Conservation (phyloP, 1,140 invertebrate species). For the Drosophila prosaltans region DNA sequence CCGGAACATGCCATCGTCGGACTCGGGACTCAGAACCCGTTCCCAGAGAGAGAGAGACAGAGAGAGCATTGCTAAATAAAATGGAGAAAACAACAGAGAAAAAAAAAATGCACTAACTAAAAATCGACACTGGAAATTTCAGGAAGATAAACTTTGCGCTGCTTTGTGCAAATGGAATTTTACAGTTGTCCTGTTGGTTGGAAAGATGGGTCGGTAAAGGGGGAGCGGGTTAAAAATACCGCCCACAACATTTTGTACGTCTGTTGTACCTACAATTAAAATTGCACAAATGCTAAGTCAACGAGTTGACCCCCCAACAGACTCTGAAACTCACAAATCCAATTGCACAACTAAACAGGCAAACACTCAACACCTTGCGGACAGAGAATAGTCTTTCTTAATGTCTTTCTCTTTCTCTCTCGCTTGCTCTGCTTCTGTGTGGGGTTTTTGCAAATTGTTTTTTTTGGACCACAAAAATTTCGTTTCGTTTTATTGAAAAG, state of each 20-base stretch:
- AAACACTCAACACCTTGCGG: slow-evolving; percentile 21
- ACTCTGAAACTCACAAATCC: slow-evolving; percentile 42
- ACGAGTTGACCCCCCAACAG: slow-evolving; percentile 21
- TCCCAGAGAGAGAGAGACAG: neutral
- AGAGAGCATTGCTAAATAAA: neutral
- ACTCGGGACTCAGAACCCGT: neutral
- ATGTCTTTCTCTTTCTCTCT: neutral
- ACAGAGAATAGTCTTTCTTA: neutral
- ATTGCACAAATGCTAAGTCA: slow-evolving; percentile 52
- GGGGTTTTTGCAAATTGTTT: slow-evolving; percentile 57
- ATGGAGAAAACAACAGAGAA: neutral
- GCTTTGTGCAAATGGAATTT: slow-evolving; percentile 44
- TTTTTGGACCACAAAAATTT: slow-evolving; percentile 54
- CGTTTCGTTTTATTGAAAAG: slow-evolving; percentile 61
- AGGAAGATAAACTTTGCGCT: slow-evolving; percentile 51
- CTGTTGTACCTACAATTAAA: slow-evolving; percentile 52
- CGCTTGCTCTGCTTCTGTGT: neutral
- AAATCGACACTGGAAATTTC: slow-evolving; percentile 42
- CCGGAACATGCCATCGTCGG: slow-evolving; percentile 3
- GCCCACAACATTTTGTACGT: slow-evolving; percentile 39
- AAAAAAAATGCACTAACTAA: slow-evolving; percentile 38
- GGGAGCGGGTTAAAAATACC: neutral
- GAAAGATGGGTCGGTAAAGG: neutral
- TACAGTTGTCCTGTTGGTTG: slow-evolving; percentile 32
- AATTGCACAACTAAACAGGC: slow-evolving; percentile 63